phyloP scores from a whole-genome alignment of 35 echinoderm and acorn worm species.

The Diadema setosum region DNA sequence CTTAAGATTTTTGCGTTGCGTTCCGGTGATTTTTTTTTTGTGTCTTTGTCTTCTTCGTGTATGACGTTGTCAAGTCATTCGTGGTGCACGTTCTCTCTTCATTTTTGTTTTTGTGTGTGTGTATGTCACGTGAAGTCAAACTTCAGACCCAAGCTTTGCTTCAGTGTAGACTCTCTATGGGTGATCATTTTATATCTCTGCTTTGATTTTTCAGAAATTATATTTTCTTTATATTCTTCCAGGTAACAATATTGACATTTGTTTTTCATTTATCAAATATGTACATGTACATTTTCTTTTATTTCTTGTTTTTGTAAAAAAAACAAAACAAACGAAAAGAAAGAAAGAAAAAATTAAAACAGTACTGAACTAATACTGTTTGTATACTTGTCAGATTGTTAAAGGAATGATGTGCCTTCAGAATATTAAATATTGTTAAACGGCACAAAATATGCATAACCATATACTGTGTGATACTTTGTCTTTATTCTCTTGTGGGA shows the following conservation, averaged over 20 bases:
- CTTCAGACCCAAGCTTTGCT: no score
- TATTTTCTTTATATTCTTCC: slow-evolving; percentile 16
- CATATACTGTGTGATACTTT: no score
- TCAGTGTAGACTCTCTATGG: no score
- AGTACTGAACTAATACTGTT: slow-evolving; percentile 30
- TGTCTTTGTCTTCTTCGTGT: no score
- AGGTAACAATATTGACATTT: not conserved
- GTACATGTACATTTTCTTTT: slow-evolving; percentile 8
- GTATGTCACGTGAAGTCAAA: no score
- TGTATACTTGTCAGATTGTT: slow-evolving; percentile 1
- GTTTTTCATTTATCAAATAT: not conserved
- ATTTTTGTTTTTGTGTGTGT: no score
- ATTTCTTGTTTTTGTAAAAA: slow-evolving; percentile 21
- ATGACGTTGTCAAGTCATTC: no score
- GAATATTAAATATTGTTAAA: slow-evolving; percentile 22
- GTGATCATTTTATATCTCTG: not conserved
- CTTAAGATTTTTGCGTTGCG: no score
- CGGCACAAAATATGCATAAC: not conserved
- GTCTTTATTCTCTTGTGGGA: no score
- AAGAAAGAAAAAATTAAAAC: no score
- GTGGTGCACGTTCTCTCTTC: no score
- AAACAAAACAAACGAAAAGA: not conserved
- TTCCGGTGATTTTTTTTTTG: no score
- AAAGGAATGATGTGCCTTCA: slow-evolving; percentile 14
- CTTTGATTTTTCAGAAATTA: not conserved